These are phyloP conservation scores for Lacanobia wlatinum DNA, from an alignment of 2,888 invertebrate genomes.

Conservation along the genomic window DNA sequence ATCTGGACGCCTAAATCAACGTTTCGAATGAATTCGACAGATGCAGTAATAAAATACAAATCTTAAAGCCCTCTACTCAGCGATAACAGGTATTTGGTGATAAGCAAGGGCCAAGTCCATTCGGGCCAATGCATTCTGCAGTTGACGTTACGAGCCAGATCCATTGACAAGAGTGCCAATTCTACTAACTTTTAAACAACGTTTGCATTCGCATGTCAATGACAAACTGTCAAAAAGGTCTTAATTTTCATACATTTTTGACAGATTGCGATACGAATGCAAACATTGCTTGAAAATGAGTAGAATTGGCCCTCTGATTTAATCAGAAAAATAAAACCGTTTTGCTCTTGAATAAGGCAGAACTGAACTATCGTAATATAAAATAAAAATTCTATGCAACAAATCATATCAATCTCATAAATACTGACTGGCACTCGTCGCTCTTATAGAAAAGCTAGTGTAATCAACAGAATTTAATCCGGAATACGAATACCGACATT, in stretches of 20 bases:
- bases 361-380: background rate
- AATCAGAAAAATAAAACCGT: background rate
- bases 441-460: conserved; percentile 30
- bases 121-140: background rate
- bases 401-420: conserved; percentile 2
- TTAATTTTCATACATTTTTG: no score
- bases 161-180: no score
- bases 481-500: conserved; percentile 62
- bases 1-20: background rate
- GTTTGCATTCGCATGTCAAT: no score
- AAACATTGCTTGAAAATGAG: no score
- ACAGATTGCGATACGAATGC: no score
- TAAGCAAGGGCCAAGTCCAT: background rate
- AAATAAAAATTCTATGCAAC: conserved; percentile 14
- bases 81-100: background rate
- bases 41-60: background rate
- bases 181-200: no score
- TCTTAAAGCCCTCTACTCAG: background rate
- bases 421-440: conserved; percentile 34
- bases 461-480: conserved; percentile 53
- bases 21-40: background rate
- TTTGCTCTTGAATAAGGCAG: background rate
- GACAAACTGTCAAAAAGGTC: no score
- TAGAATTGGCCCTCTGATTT: no score
- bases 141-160: background rate